Percentiles rank a stretch among this genome's conserved stretches.
These are phyloP conservation scores for Podiceps cristatus DNA, from an alignment of 2,113 vertebrate genomes.

Conservation along the genomic window DNA sequence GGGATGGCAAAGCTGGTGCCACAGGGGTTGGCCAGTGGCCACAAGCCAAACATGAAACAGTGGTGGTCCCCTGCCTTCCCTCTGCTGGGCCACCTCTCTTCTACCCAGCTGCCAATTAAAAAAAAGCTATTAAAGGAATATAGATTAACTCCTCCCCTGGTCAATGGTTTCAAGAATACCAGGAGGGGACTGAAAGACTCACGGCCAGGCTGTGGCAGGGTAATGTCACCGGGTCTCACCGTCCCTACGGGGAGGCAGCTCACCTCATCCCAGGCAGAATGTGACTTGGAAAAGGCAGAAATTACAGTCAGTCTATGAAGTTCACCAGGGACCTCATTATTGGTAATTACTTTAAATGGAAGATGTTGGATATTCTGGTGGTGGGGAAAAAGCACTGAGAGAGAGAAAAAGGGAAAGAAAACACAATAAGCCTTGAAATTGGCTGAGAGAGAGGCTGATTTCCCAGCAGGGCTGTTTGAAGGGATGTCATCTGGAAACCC, in stretches of 20 bases:
- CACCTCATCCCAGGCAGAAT: background rate
- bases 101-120: background rate
- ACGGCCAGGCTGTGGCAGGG: rapidly evolving
- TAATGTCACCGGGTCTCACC: background rate
- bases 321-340: background rate
- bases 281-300: background rate
- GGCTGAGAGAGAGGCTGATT: background rate
- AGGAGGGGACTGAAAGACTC: background rate
- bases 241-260: background rate
- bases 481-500: background rate
- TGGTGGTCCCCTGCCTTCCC: background rate
- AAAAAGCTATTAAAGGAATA: background rate
- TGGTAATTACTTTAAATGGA: slow-evolving; percentile 14
- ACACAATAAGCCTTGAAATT: background rate
- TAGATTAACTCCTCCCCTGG: background rate
- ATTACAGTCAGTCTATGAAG: background rate
- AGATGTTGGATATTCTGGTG: background rate
- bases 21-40: background rate
- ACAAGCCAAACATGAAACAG: rapidly evolving
- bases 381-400: background rate
- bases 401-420: background rate
- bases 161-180: background rate
- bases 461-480: background rate
- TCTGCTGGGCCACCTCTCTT: background rate
- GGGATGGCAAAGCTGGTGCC: background rate